Base-by-base conservation (phyloP, 2,113 vertebrate species). In the Pardalotus punctatus region DNA sequence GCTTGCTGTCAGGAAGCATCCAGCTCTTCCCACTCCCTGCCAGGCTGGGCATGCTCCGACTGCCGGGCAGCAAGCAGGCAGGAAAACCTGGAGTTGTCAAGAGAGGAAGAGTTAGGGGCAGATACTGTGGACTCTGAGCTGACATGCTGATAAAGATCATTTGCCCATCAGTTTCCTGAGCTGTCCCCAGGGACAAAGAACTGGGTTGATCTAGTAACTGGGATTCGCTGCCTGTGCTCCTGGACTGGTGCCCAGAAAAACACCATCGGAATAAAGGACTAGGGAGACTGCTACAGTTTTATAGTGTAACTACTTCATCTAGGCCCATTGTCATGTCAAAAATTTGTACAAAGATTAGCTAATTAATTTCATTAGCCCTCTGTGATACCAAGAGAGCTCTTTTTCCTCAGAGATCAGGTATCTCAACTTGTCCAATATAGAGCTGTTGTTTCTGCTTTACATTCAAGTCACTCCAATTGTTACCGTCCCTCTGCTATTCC, bases 341-440 rank as follows among this genome's bases (percentile, higher is more conserved):
- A 88, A 42, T 40, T 72, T 71, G 43, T 54, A n/a, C 36, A 51
- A 48, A 90, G 28, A 70, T 86, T 88, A 83, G 31, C n/a, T 92
- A 65, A 85, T 86, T 80, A 70, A 79, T 81, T 66, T 90, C 9
- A 5, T 91, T 81, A 73, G 29, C 64, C 40, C 29, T 76, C 71
- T 42, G 40, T 54, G 48, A 43, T 27, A 42, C 40, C 50, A 83
- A 89, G 48, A 45, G 71, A 88, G 21, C 27, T 10, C 48, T 86
- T 92, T 27, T 7, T 54, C 45, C 51, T 22, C 61, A 82, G 77
- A 92, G 80, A 86, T 77, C 36, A 38, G 50, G 53, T 50, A 47
- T 50, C 27, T 80, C 25, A n/a, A 0, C 78, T 81, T 47, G 43
- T 45, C 67, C 33, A 11, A 16, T 22, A 3, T 2, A 16, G 62